These are phyloP conservation scores for Isaurus tuberculatus DNA, from an alignment of 92 coral and sea anemone species.

Conservation along the genomic window DNA sequence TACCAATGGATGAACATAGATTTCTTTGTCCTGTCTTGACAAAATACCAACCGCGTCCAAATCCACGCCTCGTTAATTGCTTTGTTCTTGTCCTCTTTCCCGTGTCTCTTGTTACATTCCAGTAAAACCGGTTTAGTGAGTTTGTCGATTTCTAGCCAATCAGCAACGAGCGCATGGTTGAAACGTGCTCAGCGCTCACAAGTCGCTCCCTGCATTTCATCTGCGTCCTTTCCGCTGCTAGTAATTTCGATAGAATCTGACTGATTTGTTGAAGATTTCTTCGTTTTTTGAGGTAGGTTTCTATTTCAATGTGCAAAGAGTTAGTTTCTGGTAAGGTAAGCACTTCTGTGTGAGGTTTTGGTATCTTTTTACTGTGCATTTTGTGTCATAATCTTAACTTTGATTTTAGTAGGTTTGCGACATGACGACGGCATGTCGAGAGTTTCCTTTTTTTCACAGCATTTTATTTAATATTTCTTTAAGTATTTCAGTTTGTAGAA, in stretches of 20 bases:
- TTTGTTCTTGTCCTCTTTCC: neutral
- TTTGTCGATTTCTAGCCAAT: constrained; percentile 39
- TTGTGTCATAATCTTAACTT: constrained; percentile 36
- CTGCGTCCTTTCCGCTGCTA: constrained; percentile 37
- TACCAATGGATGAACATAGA: too few species aligned
- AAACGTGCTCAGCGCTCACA: constrained; percentile 23
- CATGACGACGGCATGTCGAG: constrained; percentile 41
- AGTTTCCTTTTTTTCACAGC: neutral
- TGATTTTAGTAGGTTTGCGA: constrained; percentile 27
- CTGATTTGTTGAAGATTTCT: constrained; percentile 46
- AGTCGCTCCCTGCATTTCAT: constrained; percentile 16
- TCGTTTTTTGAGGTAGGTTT: constrained; percentile 54
- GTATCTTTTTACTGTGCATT: constrained; percentile 24
- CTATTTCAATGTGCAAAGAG: constrained; percentile 46
- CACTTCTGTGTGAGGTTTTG: constrained; percentile 31
- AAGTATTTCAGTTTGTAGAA: constrained; percentile 23
- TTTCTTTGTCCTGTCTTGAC: too few species aligned
- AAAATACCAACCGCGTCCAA: neutral
- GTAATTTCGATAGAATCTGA: constrained; percentile 1
- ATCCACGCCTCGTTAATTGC: neutral
- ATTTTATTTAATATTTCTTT: constrained; percentile 21
- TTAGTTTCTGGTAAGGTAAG: constrained; percentile 51
- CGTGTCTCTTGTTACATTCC: constrained; percentile 32
- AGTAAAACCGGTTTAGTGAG: constrained; percentile 45
- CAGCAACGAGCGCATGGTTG: constrained; percentile 39